Evolutionary conservation across 2,888 invertebrate genomes (phyloP).

Genomic region (Chesias legatella): DNA sequence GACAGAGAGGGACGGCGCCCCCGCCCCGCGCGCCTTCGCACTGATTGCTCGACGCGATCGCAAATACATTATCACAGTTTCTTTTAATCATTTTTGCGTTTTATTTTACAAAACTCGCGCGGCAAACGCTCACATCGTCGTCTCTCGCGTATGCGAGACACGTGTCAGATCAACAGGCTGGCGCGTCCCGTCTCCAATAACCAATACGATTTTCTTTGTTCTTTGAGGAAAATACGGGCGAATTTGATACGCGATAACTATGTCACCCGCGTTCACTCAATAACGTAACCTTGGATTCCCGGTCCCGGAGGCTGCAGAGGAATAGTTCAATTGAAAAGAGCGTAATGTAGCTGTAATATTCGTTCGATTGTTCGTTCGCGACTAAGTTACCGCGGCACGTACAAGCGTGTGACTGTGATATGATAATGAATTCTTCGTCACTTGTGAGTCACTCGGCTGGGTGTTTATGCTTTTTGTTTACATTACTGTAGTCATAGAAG

Average conservation of each 20-base stretch:
- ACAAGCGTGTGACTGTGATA: slow-evolving; percentile 60
- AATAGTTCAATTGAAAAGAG: slow-evolving; percentile 37
- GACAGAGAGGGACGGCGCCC: slow-evolving; percentile 69
- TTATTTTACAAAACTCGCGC: slow-evolving; percentile 67
- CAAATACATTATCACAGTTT: slow-evolving; percentile 78
- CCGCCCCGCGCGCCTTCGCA: slow-evolving; percentile 70
- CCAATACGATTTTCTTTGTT: slow-evolving; percentile 67
- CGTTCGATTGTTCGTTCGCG: slow-evolving; percentile 59
- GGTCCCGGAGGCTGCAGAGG: slow-evolving; percentile 42
- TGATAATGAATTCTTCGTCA: slow-evolving; percentile 77
- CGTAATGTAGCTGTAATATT: slow-evolving; percentile 52
- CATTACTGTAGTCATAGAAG: slow-evolving; percentile 47
- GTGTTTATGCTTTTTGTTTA: slow-evolving; percentile 76
- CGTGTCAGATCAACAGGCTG: slow-evolving; percentile 75
- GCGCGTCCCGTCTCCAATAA: slow-evolving; percentile 57
- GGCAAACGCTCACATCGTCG: slow-evolving; percentile 64
- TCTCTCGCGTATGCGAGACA: slow-evolving; percentile 64
- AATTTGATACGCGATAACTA: slow-evolving; percentile 46
- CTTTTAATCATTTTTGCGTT: slow-evolving; percentile 79
- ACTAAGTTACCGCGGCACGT: slow-evolving; percentile 59
- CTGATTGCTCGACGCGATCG: slow-evolving; percentile 78
- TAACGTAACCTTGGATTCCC: slow-evolving; percentile 51
- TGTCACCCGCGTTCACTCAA: slow-evolving; percentile 57
- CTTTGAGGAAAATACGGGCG: slow-evolving; percentile 66
- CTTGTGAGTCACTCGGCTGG: slow-evolving; percentile 74